A percentile compares a stretch with the other conserved stretches of the same genome.
Conservation (phyloP, 2,888 invertebrate species). For the Volucella bombylans region DNA sequence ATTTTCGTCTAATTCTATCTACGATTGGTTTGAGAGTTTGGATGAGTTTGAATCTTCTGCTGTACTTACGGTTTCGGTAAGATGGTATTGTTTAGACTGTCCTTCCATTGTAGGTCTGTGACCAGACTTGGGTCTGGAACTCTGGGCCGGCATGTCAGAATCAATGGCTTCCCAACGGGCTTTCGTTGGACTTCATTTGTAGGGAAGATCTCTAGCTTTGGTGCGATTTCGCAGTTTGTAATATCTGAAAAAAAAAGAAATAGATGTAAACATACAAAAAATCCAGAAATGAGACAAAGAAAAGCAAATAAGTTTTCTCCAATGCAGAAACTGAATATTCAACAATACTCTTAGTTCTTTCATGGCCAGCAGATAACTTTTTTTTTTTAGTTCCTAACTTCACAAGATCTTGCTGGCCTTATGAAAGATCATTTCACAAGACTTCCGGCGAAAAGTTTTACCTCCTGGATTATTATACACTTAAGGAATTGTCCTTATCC, state of each 20-base stretch:
- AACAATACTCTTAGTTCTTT: too few species aligned
- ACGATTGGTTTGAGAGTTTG: slow-evolving; percentile 4
- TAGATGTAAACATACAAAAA: background rate
- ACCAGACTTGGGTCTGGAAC: slow-evolving; percentile 87
- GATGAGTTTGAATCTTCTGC: slow-evolving; percentile 6
- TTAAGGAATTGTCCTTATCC: too few species aligned
- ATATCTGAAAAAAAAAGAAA: slow-evolving; percentile 75
- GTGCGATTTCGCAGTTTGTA: slow-evolving; percentile 78
- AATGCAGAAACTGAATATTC: too few species aligned
- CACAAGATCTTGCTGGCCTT: too few species aligned
- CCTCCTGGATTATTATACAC: too few species aligned
- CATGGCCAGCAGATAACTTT: too few species aligned
- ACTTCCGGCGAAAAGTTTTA: too few species aligned
- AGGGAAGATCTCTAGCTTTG: slow-evolving; percentile 87
- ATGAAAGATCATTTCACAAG: too few species aligned
- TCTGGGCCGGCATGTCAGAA: slow-evolving; percentile 90
- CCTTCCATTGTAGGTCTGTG: slow-evolving; percentile 90
- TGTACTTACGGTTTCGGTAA: slow-evolving; percentile 86
- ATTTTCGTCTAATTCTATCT: slow-evolving; percentile 7
- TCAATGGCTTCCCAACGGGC: slow-evolving; percentile 89
- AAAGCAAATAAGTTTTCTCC: background rate
- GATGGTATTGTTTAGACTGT: slow-evolving; percentile 88
- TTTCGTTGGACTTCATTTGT: slow-evolving; percentile 87
- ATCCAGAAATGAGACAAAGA: background rate
- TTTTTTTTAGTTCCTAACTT: too few species aligned